Evolutionary conservation across 2,113 vertebrate genomes (phyloP), one percentile per base, ranked within the genome.

Genomic region (Erythrocercus mccallii): DNA sequence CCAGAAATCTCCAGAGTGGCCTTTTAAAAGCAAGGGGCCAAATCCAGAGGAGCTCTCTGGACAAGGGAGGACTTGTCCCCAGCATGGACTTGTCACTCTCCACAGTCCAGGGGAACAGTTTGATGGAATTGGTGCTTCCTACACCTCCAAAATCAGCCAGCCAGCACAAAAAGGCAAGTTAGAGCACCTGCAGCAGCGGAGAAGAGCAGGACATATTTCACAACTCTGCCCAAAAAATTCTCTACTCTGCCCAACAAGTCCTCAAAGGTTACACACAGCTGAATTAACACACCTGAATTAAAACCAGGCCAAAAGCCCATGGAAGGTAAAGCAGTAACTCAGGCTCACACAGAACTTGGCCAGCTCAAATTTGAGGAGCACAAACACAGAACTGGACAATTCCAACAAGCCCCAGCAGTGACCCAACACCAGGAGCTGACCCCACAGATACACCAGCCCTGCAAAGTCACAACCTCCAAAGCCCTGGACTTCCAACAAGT

Each of bases 371-470:
- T 1, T 42, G 47, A 5, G 6, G 21, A 42, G 37, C 24, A 27
- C 6, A 3, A 3, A 9, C 28, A 14, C n/a, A 50, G 42, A 62
- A 5, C 31, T 51, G 8, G 2, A 4, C 1, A 1, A 33, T 42
- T 25, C 81, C 88, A 80, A n/a, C 45, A 15, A 61, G n/a, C 30
- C 30, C 60, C 42, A 61, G 23, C 65, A 79, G 65, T 57, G 68
- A 64, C 17, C 20, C 23, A 33, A 4, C 3, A 23, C 9, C 42
- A 70, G 16, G 73, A 78, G 22, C 37, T 37, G 50, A 45, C 9
- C 60, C 66, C 56, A 56, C 5, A 0, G 61, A 20, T 0, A 0
- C 4, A 0, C 20, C 73, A 66, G 28, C 33, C 58, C 54, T 42
- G 23, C 7, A 51, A 15, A 58, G 31, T 4, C 76, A 37, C 25